Conservation (phyloP, 2,888 invertebrate species). For the Aethes cnicana region DNA sequence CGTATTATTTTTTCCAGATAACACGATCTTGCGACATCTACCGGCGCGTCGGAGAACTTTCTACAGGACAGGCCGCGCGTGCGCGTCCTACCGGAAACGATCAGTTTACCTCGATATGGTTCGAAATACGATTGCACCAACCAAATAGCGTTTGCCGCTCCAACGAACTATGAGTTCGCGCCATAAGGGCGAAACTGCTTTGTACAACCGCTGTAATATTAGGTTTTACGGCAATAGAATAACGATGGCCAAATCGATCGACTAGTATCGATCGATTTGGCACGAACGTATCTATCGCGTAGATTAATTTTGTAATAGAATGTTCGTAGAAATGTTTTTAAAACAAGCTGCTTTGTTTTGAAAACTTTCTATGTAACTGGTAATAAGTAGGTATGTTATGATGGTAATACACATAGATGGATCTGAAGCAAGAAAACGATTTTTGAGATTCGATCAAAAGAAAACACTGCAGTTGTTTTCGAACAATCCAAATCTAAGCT, state of each 20-base stretch:
- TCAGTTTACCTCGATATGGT: constrained; percentile 57
- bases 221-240: constrained; percentile 34
- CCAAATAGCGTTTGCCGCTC: constrained; percentile 43
- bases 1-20: constrained; percentile 61
- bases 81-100: constrained; percentile 54
- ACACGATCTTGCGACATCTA: constrained; percentile 63
- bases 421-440: no score
- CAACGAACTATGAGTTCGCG: constrained; percentile 30
- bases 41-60: constrained; percentile 45
- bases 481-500: no score
- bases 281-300: constrained; percentile 41
- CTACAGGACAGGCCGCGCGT: constrained; percentile 35
- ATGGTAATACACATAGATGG: no score
- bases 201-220: constrained; percentile 31
- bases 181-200: constrained; percentile 34
- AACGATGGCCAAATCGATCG: constrained; percentile 48
- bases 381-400: no score
- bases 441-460: no score
- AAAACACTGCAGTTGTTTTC: no score
- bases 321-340: not conserved
- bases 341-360: no score
- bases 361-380: no score
- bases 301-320: constrained; percentile 21
- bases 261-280: constrained; percentile 50
- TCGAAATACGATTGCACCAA: constrained; percentile 50